Base-by-base conservation (phyloP, 1,140 invertebrate genomes). In the Oedothorax gibbosus region DNA sequence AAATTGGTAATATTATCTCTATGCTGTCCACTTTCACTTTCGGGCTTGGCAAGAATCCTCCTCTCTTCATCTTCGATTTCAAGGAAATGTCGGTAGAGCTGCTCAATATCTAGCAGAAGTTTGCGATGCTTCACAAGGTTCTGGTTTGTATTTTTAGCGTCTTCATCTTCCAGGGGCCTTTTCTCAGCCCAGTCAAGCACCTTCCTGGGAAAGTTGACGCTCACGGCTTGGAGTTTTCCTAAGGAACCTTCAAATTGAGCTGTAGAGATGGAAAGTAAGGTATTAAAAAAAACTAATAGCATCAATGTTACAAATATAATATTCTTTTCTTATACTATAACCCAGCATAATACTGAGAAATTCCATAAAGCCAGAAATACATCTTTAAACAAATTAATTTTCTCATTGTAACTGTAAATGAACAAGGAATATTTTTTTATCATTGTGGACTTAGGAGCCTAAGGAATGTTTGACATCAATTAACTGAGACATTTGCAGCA, bases 231-330 rank as follows among this genome's bases (percentile, higher is more conserved):
- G 54, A 97, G 90, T 90, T 96, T 95, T 75, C 96, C 96, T 18
- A 98, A 90, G 0, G 96, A 97, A 89, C 97, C 97, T 91, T 98
- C 96, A 91, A 98, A 97, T 88, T 97, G 95, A 66, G 94, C 87
- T 68, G 75, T 60, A 86, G 60, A 54, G 15, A 68, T 21, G 10
- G 49, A 65, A 65, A 5, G 35, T 35, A 2, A 35, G 5, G 35
- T 35, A 35, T 35, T 35, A 35, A 35, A 35, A 35, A 35, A 35
- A 35, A 35, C 5, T 35, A 35, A 35, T 35, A 35, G 35, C 35
- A 35, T 2, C 35, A 2, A 2, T 2, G 35, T 35, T 35, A 35
- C 35, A 35, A 35, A 35, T 35, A 35, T 35, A 35, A 35, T 35
- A 35, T 35, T n/a, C n/a, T n/a, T n/a, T n/a, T n/a, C n/a, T n/a